These are phyloP conservation scores for Porites divaricata DNA, from an alignment of 92 coral and sea anemone species.

Conservation along the genomic window DNA sequence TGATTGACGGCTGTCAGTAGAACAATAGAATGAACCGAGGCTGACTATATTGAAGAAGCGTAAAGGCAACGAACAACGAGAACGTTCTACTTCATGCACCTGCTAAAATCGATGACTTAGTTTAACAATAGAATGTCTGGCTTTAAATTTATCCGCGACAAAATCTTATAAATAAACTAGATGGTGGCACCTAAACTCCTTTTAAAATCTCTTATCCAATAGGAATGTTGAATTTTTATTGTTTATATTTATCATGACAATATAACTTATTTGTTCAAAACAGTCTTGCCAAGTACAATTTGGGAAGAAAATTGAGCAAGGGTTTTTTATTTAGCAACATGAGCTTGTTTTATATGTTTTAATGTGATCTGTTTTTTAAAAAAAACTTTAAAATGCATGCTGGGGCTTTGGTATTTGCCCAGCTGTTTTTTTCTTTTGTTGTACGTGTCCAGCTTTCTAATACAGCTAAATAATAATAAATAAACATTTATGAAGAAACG, in stretches of 20 bases:
- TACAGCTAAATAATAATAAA: background rate
- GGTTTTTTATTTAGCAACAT: background rate
- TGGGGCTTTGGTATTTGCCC: background rate
- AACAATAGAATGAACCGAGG: constrained; percentile 16
- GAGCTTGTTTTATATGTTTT: too few relatives aligned
- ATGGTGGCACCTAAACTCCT: background rate
- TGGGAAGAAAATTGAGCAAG: background rate
- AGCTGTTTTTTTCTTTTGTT: background rate
- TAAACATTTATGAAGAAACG: background rate
- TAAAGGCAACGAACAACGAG: background rate
- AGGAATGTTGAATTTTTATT: background rate
- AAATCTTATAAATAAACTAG: constrained; percentile 8
- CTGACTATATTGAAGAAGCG: background rate
- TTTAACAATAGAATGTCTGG: background rate
- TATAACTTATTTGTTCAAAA: background rate
- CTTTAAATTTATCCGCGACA: background rate
- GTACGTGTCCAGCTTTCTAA: background rate
- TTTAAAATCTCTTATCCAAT: background rate
- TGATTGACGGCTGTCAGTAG: constrained; percentile 39
- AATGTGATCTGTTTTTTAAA: too few relatives aligned
- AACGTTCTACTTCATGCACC: background rate
- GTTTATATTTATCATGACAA: background rate
- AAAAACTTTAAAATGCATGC: background rate
- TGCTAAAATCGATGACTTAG: background rate
- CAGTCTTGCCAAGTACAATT: background rate